Evolutionary conservation across 1,140 invertebrate species (phyloP), one percentile per base, ranked within the genome.

Genomic region (Cepaea nemoralis): DNA sequence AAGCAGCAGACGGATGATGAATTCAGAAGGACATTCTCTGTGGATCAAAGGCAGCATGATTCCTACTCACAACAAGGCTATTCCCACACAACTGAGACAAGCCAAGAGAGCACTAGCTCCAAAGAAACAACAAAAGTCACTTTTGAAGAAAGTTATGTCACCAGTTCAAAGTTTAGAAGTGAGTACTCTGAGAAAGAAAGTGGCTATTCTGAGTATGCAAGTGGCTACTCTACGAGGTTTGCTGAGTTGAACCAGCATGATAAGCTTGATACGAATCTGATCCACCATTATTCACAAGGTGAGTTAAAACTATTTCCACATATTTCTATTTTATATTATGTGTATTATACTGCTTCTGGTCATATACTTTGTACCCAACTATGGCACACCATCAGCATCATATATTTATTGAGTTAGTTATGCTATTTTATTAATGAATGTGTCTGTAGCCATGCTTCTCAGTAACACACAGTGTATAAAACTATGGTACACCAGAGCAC

Each of bases 241-340:
- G 27, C 59, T 19, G 27, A 63, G 2, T 5, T n/a, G 0, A 6
- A 24, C 31, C 6, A 69, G 6, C 59, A 63, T n/a, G 33, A 6
- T 8, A 31, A 5, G 16, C 66, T n/a, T 48, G 12, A 42, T 22
- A 22, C 16, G 33, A 45, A n/a, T 14, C 12, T 42, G 10, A 27
- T 5, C 45, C 10, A 19, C 16, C 12, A 35, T 24, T n/a, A 22
- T 2, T 35, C 35, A 19, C 78, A 83, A 83, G 82, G 82, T 83
- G 82, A 83, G 82, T 83, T 70, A 27, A 74, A 69, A n/a, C n/a
- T n/a, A n/a, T n/a, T n/a, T n/a, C n/a, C n/a, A n/a, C 66, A 55
- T 8, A 55, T 55, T 55, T n/a, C n/a, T n/a, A 24, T 55, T 45
- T 45, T 6, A 45, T 45, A 16, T 10, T 16, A 45, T 45, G 6